Base-by-base conservation (phyloP, 2,113 vertebrate genomes). In the Rallus limicola region DNA sequence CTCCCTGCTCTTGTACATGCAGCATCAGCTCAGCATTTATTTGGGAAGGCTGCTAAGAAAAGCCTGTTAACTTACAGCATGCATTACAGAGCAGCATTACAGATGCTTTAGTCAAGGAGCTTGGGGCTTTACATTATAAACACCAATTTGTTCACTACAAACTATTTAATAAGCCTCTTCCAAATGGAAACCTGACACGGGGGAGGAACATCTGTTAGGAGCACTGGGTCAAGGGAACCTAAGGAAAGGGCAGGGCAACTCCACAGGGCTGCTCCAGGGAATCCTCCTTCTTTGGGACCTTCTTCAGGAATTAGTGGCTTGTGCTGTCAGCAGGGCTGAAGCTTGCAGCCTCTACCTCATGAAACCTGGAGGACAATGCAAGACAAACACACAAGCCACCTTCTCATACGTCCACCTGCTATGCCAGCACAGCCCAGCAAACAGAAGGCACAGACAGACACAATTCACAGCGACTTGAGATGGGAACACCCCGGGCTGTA, bases 71-170 rank as follows among this genome's bases (percentile, higher is more conserved):
- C 75, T 72, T 23, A 64, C 93, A 71, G 17, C 52, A 2, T 13
- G 40, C 24, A 19, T 36, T 62, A n/a, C 77, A 86, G 55, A 80
- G 77, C 38, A 69, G 67, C 56, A 28, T 56, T 86, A 46, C 64
- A 34, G 93, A 44, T 7, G 52, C 75, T 55, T 94, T 70, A 82
- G 56, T 60, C 76, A 78, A 83, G 88, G 88, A 91, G 75, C 89
- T 86, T n/a, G 42, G 18, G 40, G 71, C 72, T 86, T 63, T 62
- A 56, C 33, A 28, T 9, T 17, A 71, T 12, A n/a, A 93, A 84
- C 34, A 16, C 31, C 33, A n/a, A 31, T 23, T 92, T 82, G 44
- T 72, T 72, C 44, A 38, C 24, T 18, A 56, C 50, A 31, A 64
- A 19, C 14, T 16, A 10, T 17, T 59, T 5, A 36, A 25, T 13